Evolutionary conservation across 2,113 vertebrate genomes (phyloP).

Genomic region (Patagioenas fasciata): DNA sequence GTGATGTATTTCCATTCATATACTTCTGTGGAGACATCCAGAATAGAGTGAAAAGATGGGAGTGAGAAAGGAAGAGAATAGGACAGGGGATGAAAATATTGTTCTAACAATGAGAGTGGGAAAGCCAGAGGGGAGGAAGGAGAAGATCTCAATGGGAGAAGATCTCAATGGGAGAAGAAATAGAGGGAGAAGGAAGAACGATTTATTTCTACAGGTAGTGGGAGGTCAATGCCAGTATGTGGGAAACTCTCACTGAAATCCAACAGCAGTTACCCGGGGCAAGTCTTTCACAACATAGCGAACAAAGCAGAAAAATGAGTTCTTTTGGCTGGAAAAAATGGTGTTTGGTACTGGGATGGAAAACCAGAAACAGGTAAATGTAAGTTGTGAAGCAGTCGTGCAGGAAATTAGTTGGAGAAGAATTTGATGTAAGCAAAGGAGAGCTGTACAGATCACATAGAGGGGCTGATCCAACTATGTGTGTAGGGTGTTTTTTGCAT

Average conservation of each 20-base stretch:
- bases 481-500: background rate
- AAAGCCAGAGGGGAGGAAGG: background rate
- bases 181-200: background rate
- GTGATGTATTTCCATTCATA: background rate
- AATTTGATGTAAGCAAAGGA: accelerated
- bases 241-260: background rate
- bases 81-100: background rate
- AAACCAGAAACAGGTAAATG: background rate
- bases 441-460: background rate
- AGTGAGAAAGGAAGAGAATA: background rate
- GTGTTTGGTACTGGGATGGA: background rate
- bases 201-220: background rate
- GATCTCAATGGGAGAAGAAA: background rate
- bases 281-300: background rate
- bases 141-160: background rate
- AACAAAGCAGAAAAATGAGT: background rate
- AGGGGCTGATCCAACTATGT: too few relatives aligned
- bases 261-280: accelerated
- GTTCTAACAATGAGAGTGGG: background rate
- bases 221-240: background rate
- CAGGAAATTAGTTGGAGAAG: background rate
- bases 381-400: background rate
- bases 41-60: background rate
- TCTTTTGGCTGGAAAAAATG: background rate
- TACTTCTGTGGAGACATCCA: background rate